Conservation (phyloP, 2,888 invertebrate species). For the Plusia festucae region DNA sequence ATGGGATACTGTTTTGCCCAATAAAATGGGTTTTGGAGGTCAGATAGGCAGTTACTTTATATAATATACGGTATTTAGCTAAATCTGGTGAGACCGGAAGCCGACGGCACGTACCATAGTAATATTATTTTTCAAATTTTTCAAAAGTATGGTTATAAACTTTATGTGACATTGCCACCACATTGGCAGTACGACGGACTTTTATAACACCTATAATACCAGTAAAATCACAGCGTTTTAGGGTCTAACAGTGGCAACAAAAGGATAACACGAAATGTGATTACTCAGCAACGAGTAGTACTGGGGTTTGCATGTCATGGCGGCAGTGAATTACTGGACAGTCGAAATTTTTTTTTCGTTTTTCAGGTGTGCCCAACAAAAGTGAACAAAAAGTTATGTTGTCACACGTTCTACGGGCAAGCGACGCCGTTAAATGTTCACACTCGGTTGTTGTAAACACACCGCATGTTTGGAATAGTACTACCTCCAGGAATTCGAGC, state of each 20-base stretch:
- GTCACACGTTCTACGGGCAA: conserved; percentile 68
- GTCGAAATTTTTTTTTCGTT: conserved; percentile 62
- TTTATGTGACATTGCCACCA: conserved; percentile 24
- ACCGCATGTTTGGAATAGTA: conserved; percentile 71
- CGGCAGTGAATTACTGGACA: conserved; percentile 80
- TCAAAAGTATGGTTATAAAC: neutral
- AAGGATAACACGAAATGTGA: conserved; percentile 85
- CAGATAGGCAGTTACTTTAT: too few species aligned
- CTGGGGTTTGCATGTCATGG: conserved; percentile 80
- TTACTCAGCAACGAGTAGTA: conserved; percentile 76
- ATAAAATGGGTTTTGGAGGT: too few species aligned
- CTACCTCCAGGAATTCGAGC: conserved; percentile 49
- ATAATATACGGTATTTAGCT: too few species aligned
- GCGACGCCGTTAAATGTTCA: conserved; percentile 75
- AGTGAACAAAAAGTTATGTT: conserved; percentile 78
- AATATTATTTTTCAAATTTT: neutral
- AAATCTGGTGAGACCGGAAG: too few species aligned
- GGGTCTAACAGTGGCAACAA: conserved; percentile 75
- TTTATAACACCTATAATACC: conserved; percentile 68
- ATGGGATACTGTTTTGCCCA: too few species aligned
- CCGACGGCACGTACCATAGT: neutral
- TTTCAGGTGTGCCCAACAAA: conserved; percentile 80
- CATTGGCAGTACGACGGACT: conserved; percentile 58
- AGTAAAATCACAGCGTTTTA: conserved; percentile 79
- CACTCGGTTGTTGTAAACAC: conserved; percentile 77